Evolutionary conservation across 2,797 vertebrate species (phyloP), one percentile per base, ranked within the genome.

Genomic region (Champsocephalus esox): DNA sequence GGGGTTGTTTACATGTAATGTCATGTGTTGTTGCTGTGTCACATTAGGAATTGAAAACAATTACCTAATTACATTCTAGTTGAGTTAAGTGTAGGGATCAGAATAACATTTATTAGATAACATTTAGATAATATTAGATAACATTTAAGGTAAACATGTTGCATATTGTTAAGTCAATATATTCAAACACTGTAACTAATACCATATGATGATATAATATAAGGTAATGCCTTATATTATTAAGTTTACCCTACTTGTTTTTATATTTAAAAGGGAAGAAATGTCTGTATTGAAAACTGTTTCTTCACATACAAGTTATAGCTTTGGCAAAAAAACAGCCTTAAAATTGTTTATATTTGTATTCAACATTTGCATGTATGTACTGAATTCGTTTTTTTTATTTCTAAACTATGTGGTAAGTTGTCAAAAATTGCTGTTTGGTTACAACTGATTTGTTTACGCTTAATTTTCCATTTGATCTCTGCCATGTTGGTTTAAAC

Each of bases 391-490:
- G 61, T 28, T 21, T 13, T 13, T 28, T 19, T n/a, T 41, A 44
- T 75, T 66, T 62, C 21, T 6, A 28, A 56, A 50, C 17, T 67
- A 38, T 50, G 48, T 49, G 5, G 24, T 68, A 9, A 43, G 73
- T 70, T 67, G 32, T 44, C 13, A 41, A 41, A 28, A 50, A 72
- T 55, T 21, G 12, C 16, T 60, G 70, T 69, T 68, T 17, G 50
- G 14, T 78, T 61, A 48, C 19, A 61, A 24, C 48, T 61, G 43
- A 85, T 82, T 75, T 68, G 54, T 67, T 72, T 55, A 24, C 12
- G 12, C 56, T 49, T 41, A 19, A 67, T 75, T 73, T 76, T 75
- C 59, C 28, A 63, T 77, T 76, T 77, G 49, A 81, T 86, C 11
- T 63, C 64, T 48, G 19, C 17, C 64, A 71, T 71, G 66, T 61